phyloP scores from a whole-genome alignment of 1,140 invertebrate species.

The Euborellia annulipes region DNA sequence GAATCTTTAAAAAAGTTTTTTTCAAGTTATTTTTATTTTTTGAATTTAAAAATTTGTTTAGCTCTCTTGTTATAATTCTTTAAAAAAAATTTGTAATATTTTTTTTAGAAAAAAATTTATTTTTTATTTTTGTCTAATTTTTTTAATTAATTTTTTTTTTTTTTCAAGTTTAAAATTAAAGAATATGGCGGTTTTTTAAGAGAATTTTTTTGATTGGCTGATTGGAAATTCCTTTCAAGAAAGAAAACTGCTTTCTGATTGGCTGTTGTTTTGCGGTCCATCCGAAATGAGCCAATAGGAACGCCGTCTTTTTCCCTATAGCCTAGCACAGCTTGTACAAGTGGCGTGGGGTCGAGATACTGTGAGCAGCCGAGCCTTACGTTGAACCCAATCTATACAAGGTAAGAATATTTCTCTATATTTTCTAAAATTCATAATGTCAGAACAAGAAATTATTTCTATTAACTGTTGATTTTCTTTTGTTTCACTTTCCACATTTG shows the following conservation, averaged over 20 bases:
- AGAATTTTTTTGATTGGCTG: too few species aligned
- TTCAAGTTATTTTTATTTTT: too few species aligned
- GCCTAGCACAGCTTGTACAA: conserved; percentile 36
- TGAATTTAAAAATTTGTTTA: too few species aligned
- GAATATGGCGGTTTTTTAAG: too few species aligned
- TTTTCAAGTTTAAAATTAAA: too few species aligned
- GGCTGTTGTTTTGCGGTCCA: conserved; percentile 40
- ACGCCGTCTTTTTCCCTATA: conserved; percentile 30
- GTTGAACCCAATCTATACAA: conserved; percentile 34
- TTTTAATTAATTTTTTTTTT: too few species aligned
- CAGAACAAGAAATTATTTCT: conserved; percentile 20
- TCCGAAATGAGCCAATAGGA: conserved; percentile 40
- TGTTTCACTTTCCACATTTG: conserved; percentile 4
- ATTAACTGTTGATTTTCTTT: conserved; percentile 8
- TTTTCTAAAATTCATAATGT: conserved; percentile 30
- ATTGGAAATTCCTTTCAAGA: too few species aligned
- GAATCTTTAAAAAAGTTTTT: too few species aligned
- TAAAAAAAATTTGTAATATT: too few species aligned
- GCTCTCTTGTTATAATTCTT: too few species aligned
- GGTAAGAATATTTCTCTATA: conserved; percentile 38
- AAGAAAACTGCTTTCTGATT: conserved; percentile 31
- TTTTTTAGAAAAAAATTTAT: too few species aligned
- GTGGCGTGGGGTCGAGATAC: conserved; percentile 43
- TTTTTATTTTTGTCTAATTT: too few species aligned
- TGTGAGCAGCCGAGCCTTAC: conserved; percentile 40